A percentile compares a stretch with the other conserved stretches of the same genome.
Evolutionary conservation across 53 echinoderm and acorn worm genomes (phyloP).

Genomic region (Mesocentrotus franciscanus): DNA sequence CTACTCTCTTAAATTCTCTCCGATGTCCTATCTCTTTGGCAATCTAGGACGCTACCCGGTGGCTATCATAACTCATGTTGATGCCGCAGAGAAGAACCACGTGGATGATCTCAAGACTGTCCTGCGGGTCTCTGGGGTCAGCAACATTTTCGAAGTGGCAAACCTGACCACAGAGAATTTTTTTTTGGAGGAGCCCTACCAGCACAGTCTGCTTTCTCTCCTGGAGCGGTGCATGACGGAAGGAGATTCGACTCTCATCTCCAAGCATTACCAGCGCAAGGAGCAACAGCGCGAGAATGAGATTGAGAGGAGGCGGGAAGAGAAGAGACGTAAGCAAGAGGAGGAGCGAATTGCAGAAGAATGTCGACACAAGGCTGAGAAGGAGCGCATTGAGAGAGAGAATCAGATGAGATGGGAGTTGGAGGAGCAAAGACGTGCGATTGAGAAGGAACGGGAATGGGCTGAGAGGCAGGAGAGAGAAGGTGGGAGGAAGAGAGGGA

Average conservation of each 20-base stretch:
- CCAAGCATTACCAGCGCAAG: too few relatives aligned
- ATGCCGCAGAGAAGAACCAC: not conserved
- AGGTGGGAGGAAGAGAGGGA: not conserved
- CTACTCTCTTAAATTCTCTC: not conserved
- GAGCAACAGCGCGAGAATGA: not conserved
- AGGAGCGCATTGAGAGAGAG: not conserved
- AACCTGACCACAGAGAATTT: conserved; percentile 7
- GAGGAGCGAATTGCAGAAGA: not conserved
- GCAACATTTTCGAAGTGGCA: conserved; percentile 36
- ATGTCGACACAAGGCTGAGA: not conserved
- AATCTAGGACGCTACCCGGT: conserved; percentile 27
- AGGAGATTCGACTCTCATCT: conserved; percentile 31
- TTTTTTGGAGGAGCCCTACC: not conserved
- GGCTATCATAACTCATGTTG: conserved; percentile 51
- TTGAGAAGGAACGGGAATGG: not conserved
- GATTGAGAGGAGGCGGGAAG: not conserved
- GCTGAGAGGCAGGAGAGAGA: not conserved
- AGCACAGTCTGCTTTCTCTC: conserved; percentile 11
- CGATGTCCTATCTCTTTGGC: not conserved
- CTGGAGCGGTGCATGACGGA: conserved; percentile 39
- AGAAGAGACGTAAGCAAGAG: not conserved
- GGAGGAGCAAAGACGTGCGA: not conserved
- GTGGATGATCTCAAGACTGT: not conserved
- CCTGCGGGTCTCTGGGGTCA: not conserved
- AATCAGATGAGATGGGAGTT: not conserved